Conservation (phyloP, 2,797 vertebrate species). For the Zalophus californianus region DNA sequence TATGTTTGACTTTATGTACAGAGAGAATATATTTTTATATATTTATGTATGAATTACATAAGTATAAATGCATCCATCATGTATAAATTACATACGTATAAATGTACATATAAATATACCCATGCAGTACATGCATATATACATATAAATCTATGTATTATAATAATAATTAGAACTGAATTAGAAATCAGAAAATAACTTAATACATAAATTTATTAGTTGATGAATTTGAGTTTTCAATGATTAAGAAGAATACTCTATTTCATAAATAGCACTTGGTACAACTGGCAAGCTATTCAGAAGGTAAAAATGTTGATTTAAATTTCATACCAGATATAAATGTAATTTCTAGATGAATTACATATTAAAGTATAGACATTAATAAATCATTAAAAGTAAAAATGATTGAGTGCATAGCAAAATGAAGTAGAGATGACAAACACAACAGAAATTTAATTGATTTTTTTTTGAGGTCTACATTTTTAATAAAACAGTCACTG, state of each 20-base stretch:
- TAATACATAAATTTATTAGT: neutral
- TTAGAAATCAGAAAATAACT: neutral
- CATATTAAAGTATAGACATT: neutral
- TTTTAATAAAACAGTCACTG: conserved; percentile 19
- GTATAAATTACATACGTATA: neutral
- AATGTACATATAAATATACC: too few relatives aligned
- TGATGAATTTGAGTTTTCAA: neutral
- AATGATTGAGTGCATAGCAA: neutral
- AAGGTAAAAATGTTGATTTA: neutral
- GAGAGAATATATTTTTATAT: neutral
- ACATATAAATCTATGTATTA: neutral
- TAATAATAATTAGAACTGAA: neutral
- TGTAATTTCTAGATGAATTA: neutral
- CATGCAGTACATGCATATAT: neutral
- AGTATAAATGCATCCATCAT: neutral
- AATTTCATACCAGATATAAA: neutral
- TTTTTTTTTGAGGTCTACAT: conserved; percentile 37
- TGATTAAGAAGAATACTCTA: neutral
- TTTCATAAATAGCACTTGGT: neutral
- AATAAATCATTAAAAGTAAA: conserved; percentile 21
- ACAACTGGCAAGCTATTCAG: neutral
- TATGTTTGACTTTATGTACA: neutral
- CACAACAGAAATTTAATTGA: neutral
- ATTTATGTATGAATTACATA: neutral
- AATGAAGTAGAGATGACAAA: neutral